These are phyloP conservation scores for Enteromius radiatus DNA, from an alignment of 2,797 vertebrate species.

Conservation along the genomic window DNA sequence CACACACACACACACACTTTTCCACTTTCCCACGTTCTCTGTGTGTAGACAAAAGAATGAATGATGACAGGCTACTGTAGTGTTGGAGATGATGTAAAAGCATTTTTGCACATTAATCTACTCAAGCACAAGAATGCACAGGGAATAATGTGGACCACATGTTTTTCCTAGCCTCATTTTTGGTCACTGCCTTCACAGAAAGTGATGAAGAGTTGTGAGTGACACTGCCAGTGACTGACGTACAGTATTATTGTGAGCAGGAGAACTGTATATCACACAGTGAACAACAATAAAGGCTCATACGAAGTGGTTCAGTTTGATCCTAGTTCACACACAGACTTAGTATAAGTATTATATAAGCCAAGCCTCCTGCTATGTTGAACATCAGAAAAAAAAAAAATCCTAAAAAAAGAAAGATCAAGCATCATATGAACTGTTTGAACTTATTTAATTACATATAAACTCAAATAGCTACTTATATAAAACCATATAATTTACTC, in stretches of 20 bases:
- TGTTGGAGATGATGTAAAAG: conserved; percentile 35
- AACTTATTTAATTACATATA: background rate
- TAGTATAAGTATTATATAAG: conserved; percentile 41
- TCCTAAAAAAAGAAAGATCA: background rate
- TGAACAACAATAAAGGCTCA: conserved; percentile 50
- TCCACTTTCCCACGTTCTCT: conserved; percentile 38
- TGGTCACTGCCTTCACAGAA: conserved; percentile 9
- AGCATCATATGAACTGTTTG: background rate
- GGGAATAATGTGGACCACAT: conserved; percentile 44
- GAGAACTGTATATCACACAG: conserved; percentile 57
- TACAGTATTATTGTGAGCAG: conserved; percentile 32
- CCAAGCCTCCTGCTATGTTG: background rate
- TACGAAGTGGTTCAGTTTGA: conserved; percentile 51
- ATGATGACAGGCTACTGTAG: conserved; percentile 51
- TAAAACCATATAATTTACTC: background rate
- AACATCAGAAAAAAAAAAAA: background rate
- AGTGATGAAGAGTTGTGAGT: conserved; percentile 19
- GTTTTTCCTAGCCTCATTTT: conserved; percentile 30
- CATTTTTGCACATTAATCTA: conserved; percentile 35
- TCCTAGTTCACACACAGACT: conserved; percentile 48
- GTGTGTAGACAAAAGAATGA: conserved; percentile 36
- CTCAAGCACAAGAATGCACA: conserved; percentile 29
- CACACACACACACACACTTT: conserved; percentile 7
- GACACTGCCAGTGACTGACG: conserved; percentile 21
- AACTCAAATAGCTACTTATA: background rate